Conservation (phyloP, 2,113 vertebrate species). For the Myotis yumanensis region DNA sequence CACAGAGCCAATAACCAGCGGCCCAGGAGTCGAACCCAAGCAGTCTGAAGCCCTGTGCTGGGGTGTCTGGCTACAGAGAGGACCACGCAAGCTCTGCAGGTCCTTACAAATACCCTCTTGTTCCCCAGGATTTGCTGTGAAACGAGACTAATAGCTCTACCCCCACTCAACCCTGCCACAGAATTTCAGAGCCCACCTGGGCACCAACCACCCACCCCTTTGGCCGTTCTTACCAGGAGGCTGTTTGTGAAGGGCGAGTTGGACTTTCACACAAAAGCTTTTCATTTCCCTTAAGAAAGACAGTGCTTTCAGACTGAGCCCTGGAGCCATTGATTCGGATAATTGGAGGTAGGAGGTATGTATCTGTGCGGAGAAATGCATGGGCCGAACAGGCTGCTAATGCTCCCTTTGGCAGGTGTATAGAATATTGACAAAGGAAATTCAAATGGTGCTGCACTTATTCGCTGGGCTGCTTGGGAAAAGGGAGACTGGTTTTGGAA, state of each 20-base stretch:
- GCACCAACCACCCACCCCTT: neutral
- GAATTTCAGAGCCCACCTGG: neutral
- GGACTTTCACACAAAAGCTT: neutral
- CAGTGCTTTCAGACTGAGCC: neutral
- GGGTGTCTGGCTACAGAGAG: neutral
- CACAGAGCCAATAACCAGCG: neutral
- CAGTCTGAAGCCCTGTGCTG: neutral
- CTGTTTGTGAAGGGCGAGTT: neutral
- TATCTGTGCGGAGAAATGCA: neutral
- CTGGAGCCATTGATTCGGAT: neutral
- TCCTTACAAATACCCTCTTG: neutral
- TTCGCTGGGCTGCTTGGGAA: neutral
- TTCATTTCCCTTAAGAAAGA: conserved; percentile 30
- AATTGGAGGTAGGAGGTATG: neutral
- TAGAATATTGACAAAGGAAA: conserved; percentile 50
- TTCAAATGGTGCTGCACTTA: neutral
- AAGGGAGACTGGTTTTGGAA: conserved; percentile 30
- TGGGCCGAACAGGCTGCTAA: neutral
- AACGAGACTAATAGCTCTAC: neutral
- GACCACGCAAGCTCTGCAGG: neutral
- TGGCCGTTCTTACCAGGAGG: neutral
- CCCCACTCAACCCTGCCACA: too few relatives aligned
- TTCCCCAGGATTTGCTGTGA: neutral
- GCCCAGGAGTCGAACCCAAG: neutral
- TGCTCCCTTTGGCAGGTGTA: neutral